Evolutionary conservation across 23 tunicate species (phyloP).

Genomic region (Ciona savignyi): DNA sequence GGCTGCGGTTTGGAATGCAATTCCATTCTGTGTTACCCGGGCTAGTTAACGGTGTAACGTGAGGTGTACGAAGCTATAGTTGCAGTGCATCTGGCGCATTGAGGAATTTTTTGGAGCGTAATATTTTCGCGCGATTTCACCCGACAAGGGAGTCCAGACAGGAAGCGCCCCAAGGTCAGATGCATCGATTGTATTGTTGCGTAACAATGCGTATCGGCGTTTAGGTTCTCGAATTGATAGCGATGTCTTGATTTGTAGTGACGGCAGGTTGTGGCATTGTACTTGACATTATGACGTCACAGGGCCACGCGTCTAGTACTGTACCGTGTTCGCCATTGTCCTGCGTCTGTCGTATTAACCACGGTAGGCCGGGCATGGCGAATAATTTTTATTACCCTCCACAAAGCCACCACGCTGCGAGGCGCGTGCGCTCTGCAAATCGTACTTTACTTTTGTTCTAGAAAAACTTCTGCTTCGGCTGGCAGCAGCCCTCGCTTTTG

Average conservation of each 20-base stretch:
- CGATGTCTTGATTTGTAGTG: neutral
- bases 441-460: neutral
- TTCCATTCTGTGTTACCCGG: too few relatives aligned
- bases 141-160: neutral
- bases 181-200: neutral
- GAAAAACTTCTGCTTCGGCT: slow-evolving; percentile 5
- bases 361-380: neutral
- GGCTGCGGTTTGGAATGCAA: too few relatives aligned
- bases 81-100: too few relatives aligned
- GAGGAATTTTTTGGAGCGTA: too few relatives aligned
- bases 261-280: neutral
- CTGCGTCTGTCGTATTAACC: neutral
- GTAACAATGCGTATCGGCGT: neutral
- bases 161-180: neutral
- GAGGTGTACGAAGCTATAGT: too few relatives aligned
- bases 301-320: neutral
- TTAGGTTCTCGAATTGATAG: neutral
- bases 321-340: neutral
- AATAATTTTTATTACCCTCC: neutral
- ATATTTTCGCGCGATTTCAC: too few relatives aligned
- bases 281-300: neutral
- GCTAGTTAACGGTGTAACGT: too few relatives aligned
- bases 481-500: slow-evolving; percentile 1
- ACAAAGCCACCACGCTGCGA: neutral
- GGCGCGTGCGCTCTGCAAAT: neutral